Base-by-base conservation (phyloP, 2,797 vertebrate species). In the Tauraco hartlaubi region DNA sequence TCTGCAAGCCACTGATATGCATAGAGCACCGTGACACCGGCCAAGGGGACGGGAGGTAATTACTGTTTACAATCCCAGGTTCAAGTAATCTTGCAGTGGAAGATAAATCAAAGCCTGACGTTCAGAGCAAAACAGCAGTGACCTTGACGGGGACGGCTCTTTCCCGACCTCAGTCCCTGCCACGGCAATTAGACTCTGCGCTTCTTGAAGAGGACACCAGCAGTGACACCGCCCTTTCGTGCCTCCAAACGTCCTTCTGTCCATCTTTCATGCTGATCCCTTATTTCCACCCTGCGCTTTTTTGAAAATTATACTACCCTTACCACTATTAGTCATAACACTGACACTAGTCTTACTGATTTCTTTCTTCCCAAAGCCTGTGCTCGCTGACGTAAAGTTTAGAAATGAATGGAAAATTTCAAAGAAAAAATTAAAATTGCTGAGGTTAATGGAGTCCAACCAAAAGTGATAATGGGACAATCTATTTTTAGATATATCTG, bases 271-370 rank as follows among this genome's bases (percentile, higher is more conserved):
- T 3, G 68, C 4, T 5, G 23, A 19, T 4, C 31, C 46, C 48
- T 15, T 5, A 3, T 5, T 9, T 14, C 72, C 26, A 13, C 5
- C 43, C 33, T 14, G 10, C 2, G 11, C 0, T 6, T 9, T 37
- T 3, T 7, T 0, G 2, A 72, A 52, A 46, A 3, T 0, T 33
- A 4, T 0, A 3, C 39, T 26, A 1, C 49, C 48, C 37, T 10
- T 3, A 8, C 8, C 18, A 3, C 21, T 1, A 0, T 9, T 6
- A 13, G 11, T 23, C 37, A 11, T 4, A 21, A 43, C 62, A 6
- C n/a, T 25, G 23, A 7, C 3, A 2, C 26, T 14, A 12, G 1
- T 12, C 35, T 11, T 9, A 2, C 35, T 21, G 10, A 1, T n/a
- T 2, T 15, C 59, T 51, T 35, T 11, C 66, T 19, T 73, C 11